Conservation (phyloP, 2,888 invertebrate genomes). For the Helobdella robusta region DNA sequence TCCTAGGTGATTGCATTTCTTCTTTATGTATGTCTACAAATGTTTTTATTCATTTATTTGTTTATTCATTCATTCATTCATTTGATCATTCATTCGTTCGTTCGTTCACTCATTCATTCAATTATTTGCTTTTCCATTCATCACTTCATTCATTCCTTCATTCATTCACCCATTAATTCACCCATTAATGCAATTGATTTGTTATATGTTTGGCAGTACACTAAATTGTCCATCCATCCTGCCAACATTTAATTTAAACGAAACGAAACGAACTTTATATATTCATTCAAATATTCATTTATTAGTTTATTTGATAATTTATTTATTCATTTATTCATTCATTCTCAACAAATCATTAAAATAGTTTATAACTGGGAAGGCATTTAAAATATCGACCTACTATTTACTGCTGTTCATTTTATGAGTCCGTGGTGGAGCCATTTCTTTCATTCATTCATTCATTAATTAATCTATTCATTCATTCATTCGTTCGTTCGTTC, state of each 20-base stretch:
- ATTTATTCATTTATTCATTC: conserved; percentile 2
- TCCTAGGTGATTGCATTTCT: not conserved
- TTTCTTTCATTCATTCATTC: conserved; percentile 2
- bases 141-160: not conserved
- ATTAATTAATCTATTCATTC: not conserved
- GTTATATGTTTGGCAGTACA: too few relatives aligned
- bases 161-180: not conserved
- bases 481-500: conserved; percentile 3
- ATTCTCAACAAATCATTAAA: too few relatives aligned
- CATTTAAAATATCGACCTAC: too few relatives aligned
- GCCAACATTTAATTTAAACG: too few relatives aligned
- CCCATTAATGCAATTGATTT: not conserved
- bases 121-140: not conserved
- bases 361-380: too few relatives aligned
- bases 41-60: not conserved
- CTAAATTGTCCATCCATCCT: too few relatives aligned
- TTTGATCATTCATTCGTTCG: not conserved
- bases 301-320: not conserved
- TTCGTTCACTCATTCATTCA: conserved; percentile 3
- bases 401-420: too few relatives aligned
- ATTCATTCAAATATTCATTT: not conserved
- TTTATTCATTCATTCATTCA: conserved; percentile 2
- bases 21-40: not conserved
- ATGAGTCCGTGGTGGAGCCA: too few relatives aligned
- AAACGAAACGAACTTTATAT: too few relatives aligned